Conservation (phyloP, 2,888 invertebrate species). For the Andrena bicolor region DNA sequence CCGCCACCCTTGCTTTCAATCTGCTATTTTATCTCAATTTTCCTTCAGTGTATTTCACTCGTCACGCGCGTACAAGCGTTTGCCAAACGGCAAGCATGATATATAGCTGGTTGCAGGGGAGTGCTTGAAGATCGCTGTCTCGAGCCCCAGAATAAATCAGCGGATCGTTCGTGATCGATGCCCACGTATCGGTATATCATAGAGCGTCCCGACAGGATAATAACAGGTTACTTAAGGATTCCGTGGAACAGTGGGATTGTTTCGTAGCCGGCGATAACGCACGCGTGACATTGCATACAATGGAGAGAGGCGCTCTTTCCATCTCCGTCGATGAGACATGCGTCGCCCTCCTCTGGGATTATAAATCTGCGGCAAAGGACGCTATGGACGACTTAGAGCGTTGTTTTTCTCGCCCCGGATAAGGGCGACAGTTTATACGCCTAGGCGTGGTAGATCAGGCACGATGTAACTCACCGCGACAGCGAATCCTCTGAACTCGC, state of each 20-base stretch:
- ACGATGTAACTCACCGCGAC: constrained; percentile 57
- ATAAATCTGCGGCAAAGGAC: constrained; percentile 45
- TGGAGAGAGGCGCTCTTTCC: constrained; percentile 8
- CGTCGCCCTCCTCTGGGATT: constrained; percentile 43
- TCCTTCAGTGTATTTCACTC: no score
- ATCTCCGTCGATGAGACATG: constrained; percentile 52
- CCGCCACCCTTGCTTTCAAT: no score
- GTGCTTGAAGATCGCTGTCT: constrained; percentile 1
- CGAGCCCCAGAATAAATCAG: constrained; percentile 13
- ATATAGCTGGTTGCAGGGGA: not conserved
- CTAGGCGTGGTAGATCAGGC: constrained; percentile 68
- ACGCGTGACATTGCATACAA: constrained; percentile 39
- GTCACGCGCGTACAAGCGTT: not conserved
- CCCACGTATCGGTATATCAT: constrained; percentile 1
- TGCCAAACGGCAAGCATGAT: not conserved
- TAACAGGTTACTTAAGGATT: constrained; percentile 41
- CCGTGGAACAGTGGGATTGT: constrained; percentile 37
- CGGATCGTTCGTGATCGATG: constrained; percentile 21
- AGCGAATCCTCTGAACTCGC: constrained; percentile 54
- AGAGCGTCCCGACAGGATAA: constrained; percentile 30
- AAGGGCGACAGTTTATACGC: constrained; percentile 48
- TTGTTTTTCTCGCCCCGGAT: constrained; percentile 60
- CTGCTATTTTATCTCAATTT: no score
- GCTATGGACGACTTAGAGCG: constrained; percentile 48
- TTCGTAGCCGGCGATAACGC: constrained; percentile 33